These are phyloP conservation scores for Arctopsyche grandis DNA, from an alignment of 1,140 invertebrate species.

Conservation along the genomic window DNA sequence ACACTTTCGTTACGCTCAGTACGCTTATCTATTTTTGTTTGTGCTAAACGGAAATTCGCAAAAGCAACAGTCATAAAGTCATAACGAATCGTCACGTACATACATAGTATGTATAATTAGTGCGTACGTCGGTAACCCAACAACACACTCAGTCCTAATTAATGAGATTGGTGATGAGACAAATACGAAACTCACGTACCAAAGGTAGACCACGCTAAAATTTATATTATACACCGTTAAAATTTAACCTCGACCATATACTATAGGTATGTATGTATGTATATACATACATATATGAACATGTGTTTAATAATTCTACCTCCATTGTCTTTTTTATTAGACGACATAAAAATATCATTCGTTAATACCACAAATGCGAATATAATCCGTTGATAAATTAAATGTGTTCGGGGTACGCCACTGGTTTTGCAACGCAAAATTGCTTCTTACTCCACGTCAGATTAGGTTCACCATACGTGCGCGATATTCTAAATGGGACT, in stretches of 20 bases:
- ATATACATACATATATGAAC: neutral
- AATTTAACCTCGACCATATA: no score
- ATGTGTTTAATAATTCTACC: neutral
- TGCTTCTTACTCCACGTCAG: neutral
- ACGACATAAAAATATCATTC: neutral
- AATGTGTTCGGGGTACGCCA: neutral
- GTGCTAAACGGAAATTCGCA: conserved; percentile 8
- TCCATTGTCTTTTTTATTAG: no score
- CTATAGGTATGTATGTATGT: neutral
- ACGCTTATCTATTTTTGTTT: conserved; percentile 20
- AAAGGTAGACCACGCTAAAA: no score
- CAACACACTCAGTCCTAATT: no score
- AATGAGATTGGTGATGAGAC: no score
- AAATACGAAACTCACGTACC: no score
- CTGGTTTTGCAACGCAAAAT: neutral
- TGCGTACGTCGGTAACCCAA: no score
- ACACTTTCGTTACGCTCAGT: neutral
- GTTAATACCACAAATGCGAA: neutral
- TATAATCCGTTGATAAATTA: neutral
- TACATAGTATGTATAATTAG: no score
- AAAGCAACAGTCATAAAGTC: neutral
- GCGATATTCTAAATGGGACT: conserved; percentile 3
- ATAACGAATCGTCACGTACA: conserved; percentile 3
- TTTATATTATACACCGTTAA: no score
- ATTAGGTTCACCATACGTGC: conserved; percentile 9